Conservation (phyloP, 2,113 vertebrate species). For the Eublepharis macularius region DNA sequence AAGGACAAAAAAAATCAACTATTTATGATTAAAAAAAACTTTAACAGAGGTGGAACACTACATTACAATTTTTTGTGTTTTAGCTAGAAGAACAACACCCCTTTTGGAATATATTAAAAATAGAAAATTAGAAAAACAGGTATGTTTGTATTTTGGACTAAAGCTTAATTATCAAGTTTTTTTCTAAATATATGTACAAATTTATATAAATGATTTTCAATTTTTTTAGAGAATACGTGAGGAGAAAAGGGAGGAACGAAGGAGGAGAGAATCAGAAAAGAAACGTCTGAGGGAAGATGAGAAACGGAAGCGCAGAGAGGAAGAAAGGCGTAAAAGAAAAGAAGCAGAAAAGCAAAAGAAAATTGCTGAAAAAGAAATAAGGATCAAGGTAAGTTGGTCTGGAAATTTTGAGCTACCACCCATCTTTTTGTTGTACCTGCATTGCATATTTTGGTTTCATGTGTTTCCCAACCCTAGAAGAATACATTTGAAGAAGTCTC, state of each 20-base stretch:
- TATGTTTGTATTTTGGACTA: slow-evolving; percentile 71
- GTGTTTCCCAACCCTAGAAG: background rate
- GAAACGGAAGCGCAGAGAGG: slow-evolving; percentile 91
- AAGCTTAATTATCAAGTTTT: slow-evolving; percentile 53
- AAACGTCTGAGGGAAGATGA: slow-evolving; percentile 93
- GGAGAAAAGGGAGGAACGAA: slow-evolving; percentile 94
- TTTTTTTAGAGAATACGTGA: slow-evolving; percentile 89
- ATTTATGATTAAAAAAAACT: slow-evolving; percentile 55
- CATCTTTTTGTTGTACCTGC: background rate
- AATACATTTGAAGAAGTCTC: background rate
- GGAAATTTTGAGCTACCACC: background rate
- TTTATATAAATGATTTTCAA: slow-evolving; percentile 28
- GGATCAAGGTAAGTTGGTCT: slow-evolving; percentile 83
- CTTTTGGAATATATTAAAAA: slow-evolving; percentile 98
- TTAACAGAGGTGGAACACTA: slow-evolving; percentile 66
- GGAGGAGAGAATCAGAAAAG: slow-evolving; percentile 91
- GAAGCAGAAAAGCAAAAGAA: slow-evolving; percentile 92
- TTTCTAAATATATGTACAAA: slow-evolving; percentile 3
- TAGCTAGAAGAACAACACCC: slow-evolving; percentile 96
- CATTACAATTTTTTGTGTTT: slow-evolving; percentile 74
- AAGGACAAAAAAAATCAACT: slow-evolving; percentile 41
- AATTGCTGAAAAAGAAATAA: slow-evolving; percentile 89
- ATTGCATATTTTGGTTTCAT: background rate
- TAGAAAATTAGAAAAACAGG: slow-evolving; percentile 99
- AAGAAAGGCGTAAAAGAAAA: slow-evolving; percentile 89